Evolutionary conservation across 1,140 invertebrate species (phyloP), one percentile per base, ranked within the genome.

Genomic region (Neodiprion fabricii): DNA sequence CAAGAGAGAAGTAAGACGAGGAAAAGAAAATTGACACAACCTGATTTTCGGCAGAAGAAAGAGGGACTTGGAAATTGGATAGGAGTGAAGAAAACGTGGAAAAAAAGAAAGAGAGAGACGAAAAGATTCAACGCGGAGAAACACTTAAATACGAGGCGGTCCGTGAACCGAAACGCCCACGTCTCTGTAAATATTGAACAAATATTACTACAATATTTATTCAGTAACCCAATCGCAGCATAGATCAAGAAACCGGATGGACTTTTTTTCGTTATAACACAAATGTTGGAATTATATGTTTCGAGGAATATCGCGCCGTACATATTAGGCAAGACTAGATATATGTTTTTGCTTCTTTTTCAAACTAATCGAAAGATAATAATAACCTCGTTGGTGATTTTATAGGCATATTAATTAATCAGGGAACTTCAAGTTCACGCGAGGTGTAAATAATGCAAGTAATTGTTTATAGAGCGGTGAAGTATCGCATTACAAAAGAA

Each of bases 11-110:
- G 11, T 14, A 17, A 47, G 61, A 48, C 40, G n/a, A 48, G 14
- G 23, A 1, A 40, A 65, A 65, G 61, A 17, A 17, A 65, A 17
- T 40, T 40, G 28, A 40, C 73, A n/a, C 72, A 72, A 71, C 72
- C 67, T 80, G 28, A 40, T 40, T 40, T 40, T 40, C 28, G 5
- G 2, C 28, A 40, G 28, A 40, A 40, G 28, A 40, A 40, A 40
- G 28, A 40, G 28, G 1, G 28, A 40, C 28, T 40, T 40, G 28
- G 28, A 40, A 40, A 40, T 40, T 40, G 28, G 28, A 5, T 40
- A 40, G 28, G 28, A 40, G 28, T 40, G 5, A 40, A 40, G 28
- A 40, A 40, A 40, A 40, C 28, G 28, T 40, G 28, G 28, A 40
- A 40, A 40, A 5, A 40, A 40, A 28, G 5, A 40, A 40, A 40